Evolutionary conservation across 2,113 vertebrate genomes (phyloP).

Genomic region (Anseranas semipalmata): DNA sequence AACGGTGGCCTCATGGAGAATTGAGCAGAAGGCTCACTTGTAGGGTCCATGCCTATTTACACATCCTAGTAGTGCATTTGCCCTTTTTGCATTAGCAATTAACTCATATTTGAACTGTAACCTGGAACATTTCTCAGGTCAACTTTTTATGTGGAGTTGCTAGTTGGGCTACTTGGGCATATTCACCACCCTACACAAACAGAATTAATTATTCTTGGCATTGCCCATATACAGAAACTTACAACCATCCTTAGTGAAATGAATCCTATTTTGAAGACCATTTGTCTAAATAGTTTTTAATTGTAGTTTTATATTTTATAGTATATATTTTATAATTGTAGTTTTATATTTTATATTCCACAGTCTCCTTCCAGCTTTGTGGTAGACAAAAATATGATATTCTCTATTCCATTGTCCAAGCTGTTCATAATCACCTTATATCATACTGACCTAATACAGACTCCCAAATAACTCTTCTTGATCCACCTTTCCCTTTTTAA

Average conservation of each 20-base stretch:
- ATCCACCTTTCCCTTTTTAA: not conserved
- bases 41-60: not conserved
- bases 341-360: too few species aligned
- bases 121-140: not conserved
- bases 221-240: not conserved
- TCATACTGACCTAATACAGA: not conserved
- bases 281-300: not conserved
- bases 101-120: not conserved
- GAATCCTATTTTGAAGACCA: not conserved
- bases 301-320: not conserved
- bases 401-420: not conserved
- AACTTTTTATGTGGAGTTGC: not conserved
- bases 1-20: not conserved
- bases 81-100: not conserved
- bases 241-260: not conserved
- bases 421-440: not conserved
- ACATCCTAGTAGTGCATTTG: not conserved
- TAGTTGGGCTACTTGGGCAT: not conserved
- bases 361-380: not conserved
- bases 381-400: not conserved
- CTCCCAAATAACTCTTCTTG: not conserved
- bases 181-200: not conserved
- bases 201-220: not conserved
- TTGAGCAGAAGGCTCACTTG: not conserved
- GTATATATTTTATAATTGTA: not conserved